Percentiles rank a stretch among this genome's conserved stretches.
phyloP scores from a whole-genome alignment of 2,888 invertebrate species.

The Tyria jacobaeae region DNA sequence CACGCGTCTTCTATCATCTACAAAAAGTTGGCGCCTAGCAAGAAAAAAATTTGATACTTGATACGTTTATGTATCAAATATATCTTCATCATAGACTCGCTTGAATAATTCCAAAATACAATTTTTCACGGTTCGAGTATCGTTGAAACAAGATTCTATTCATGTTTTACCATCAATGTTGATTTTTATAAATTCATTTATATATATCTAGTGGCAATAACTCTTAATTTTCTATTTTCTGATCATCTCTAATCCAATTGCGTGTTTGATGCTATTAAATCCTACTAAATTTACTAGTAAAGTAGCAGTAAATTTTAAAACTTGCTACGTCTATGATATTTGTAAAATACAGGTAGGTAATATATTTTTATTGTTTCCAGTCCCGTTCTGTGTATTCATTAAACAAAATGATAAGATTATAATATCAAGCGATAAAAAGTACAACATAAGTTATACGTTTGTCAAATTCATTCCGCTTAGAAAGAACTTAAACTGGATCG shows the following conservation, averaged over 20 bases:
- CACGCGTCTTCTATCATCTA: slow-evolving; percentile 33
- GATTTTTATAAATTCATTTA: slow-evolving; percentile 46
- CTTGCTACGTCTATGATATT: slow-evolving; percentile 32
- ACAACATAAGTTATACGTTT: slow-evolving; percentile 33
- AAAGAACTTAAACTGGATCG: slow-evolving; percentile 49
- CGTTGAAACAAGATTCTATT: slow-evolving; percentile 60
- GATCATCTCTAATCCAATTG: slow-evolving; percentile 31
- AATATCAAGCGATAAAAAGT: slow-evolving; percentile 58
- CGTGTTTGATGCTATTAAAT: slow-evolving; percentile 30
- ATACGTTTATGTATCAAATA: slow-evolving; percentile 65
- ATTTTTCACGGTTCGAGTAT: slow-evolving; percentile 69
- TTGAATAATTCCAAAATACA: slow-evolving; percentile 69
- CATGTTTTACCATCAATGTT: slow-evolving; percentile 52
- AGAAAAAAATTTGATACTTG: slow-evolving; percentile 64
- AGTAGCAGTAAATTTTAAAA: slow-evolving; percentile 44
- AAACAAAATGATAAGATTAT: slow-evolving; percentile 66
- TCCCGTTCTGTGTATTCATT: slow-evolving; percentile 56
- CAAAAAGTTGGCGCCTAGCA: slow-evolving; percentile 75
- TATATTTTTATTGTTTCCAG: slow-evolving; percentile 57
- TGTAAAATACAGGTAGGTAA: slow-evolving; percentile 55
- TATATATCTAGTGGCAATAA: slow-evolving; percentile 53
- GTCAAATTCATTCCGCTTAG: slow-evolving; percentile 42
- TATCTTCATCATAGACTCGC: slow-evolving; percentile 63
- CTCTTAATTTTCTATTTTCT: slow-evolving; percentile 32
- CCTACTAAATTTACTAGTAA: too few relatives aligned